These are phyloP conservation scores for Chrysotoxum bicinctum DNA, from an alignment of 2,888 invertebrate genomes.

Conservation along the genomic window DNA sequence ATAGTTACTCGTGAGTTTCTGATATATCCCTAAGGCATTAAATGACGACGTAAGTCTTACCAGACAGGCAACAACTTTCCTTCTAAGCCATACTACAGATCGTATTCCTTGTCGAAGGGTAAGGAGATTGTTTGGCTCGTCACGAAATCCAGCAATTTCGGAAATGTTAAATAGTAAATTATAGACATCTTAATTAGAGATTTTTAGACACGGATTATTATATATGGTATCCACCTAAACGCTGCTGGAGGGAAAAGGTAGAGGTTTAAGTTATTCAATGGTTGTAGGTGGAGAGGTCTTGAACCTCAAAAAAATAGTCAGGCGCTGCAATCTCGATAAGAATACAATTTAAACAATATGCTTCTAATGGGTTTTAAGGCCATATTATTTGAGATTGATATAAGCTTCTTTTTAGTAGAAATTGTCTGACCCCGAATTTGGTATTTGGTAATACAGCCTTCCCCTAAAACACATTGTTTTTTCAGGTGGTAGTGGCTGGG, in stretches of 20 bases:
- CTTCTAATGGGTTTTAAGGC: no score
- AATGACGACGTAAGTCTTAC: slow-evolving; percentile 19
- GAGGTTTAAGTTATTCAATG: no score
- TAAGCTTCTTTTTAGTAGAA: no score
- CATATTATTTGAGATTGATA: no score
- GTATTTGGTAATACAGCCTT: no score
- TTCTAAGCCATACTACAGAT: neutral
- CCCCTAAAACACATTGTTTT: no score
- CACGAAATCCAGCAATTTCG: slow-evolving; percentile 50
- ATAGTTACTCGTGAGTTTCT: slow-evolving; percentile 51
- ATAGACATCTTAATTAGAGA: slow-evolving; percentile 65
- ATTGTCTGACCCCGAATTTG: no score
- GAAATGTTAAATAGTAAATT: slow-evolving; percentile 52
- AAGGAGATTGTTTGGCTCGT: slow-evolving; percentile 13
- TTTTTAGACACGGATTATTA: slow-evolving; percentile 36
- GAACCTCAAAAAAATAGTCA: no score
- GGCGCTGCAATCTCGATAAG: no score
- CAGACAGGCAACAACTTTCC: slow-evolving; percentile 36
- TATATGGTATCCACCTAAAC: neutral
- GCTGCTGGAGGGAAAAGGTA: neutral
- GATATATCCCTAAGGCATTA: slow-evolving; percentile 56
- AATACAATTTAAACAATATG: no score
- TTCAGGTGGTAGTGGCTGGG: no score
- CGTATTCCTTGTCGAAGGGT: neutral
- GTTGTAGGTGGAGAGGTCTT: no score